Evolutionary conservation across 2,797 vertebrate species (phyloP).

Genomic region (Hoplostethus atlanticus): DNA sequence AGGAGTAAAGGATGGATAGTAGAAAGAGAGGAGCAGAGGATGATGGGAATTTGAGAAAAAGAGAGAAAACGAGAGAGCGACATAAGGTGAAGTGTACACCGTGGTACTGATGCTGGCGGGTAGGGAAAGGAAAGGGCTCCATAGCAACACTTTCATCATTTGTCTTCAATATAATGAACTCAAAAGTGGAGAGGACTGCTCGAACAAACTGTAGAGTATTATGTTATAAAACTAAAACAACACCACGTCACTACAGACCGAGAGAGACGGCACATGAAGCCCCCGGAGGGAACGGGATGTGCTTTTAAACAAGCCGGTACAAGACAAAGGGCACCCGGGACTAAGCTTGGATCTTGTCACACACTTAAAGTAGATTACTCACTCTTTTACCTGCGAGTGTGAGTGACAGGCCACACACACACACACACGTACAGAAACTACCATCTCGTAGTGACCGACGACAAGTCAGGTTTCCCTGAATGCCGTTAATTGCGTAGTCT

Average conservation of each 20-base stretch:
- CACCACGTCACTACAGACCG: too few species aligned
- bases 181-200: too few species aligned
- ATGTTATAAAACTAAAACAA: too few species aligned
- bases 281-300: too few species aligned
- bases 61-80: neutral
- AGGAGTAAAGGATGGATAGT: constrained; percentile 1
- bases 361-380: too few species aligned
- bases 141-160: constrained; percentile 46
- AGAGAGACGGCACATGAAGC: too few species aligned
- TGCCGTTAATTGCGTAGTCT: constrained; percentile 19
- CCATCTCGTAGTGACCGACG: neutral
- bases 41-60: constrained; percentile 4
- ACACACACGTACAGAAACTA: neutral
- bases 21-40: neutral
- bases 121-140: constrained; percentile 8
- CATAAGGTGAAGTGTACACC: constrained; percentile 7
- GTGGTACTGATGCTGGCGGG: constrained; percentile 32
- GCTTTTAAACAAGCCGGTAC: too few species aligned
- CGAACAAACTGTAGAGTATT: too few species aligned
- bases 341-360: too few species aligned
- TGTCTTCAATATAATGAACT: neutral
- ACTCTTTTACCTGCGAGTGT: too few species aligned
- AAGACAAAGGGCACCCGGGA: too few species aligned
- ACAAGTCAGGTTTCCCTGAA: constrained; percentile 18
- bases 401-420: too few species aligned